phyloP scores from a whole-genome alignment of 2,797 vertebrate species.

The Uromys caudimaculatus region DNA sequence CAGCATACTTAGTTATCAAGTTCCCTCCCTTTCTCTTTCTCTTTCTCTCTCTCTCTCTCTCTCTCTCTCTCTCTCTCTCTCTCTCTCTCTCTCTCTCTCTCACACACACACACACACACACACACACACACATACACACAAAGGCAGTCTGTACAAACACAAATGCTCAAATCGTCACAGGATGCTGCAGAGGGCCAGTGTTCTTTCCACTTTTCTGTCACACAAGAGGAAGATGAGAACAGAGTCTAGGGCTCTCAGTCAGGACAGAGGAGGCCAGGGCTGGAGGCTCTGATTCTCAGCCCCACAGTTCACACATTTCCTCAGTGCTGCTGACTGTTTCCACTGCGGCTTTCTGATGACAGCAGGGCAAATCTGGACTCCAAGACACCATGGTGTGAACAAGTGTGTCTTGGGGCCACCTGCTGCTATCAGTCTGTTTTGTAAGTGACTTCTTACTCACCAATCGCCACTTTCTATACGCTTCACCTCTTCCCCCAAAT shows the following conservation, averaged over 20 bases:
- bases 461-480: background rate
- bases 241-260: background rate
- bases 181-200: background rate
- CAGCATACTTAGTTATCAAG: background rate
- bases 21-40: background rate
- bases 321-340: background rate
- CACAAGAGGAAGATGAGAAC: background rate
- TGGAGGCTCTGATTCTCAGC: background rate
- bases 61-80: too few relatives aligned
- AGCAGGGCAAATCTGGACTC: background rate
- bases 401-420: background rate
- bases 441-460: background rate
- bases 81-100: too few relatives aligned
- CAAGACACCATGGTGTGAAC: background rate
- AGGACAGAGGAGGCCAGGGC: background rate
- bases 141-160: background rate
- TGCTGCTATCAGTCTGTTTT: background rate
- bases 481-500: slow-evolving; percentile 34
- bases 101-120: too few relatives aligned
- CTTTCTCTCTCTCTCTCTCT: too few relatives aligned
- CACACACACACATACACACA: background rate
- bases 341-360: background rate
- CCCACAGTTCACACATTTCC: background rate
- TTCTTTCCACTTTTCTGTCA: background rate
- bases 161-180: background rate